Evolutionary conservation across 1,140 invertebrate species (phyloP).

Genomic region (Akabosia matsudoensis): DNA sequence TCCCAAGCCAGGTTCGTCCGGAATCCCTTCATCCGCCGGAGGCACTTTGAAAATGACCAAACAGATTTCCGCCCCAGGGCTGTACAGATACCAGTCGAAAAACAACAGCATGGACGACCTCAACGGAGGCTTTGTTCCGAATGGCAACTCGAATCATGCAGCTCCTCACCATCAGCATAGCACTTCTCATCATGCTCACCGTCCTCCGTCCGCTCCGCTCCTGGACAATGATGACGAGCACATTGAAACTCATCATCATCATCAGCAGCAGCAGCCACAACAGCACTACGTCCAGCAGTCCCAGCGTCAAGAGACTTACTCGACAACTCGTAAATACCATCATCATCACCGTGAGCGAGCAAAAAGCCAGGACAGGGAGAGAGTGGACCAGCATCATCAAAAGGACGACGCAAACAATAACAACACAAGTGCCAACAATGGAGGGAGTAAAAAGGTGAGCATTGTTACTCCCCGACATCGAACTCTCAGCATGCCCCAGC

Average conservation of each 20-base stretch:
- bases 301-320: slow-evolving; percentile 53
- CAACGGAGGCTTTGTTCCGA: slow-evolving; percentile 2
- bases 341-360: slow-evolving; percentile 13
- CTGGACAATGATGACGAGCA: slow-evolving; percentile 59
- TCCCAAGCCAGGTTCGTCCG: slow-evolving; percentile 26
- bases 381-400: neutral
- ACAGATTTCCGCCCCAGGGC: slow-evolving; percentile 22
- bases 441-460: slow-evolving; percentile 46
- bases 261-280: slow-evolving; percentile 52
- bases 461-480: slow-evolving; percentile 55
- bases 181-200: slow-evolving; percentile 47
- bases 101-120: slow-evolving; percentile 11
- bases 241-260: slow-evolving; percentile 51
- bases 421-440: slow-evolving; percentile 43
- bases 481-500: slow-evolving; percentile 74
- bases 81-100: slow-evolving; percentile 12
- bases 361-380: slow-evolving; percentile 13
- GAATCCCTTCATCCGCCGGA: slow-evolving; percentile 16
- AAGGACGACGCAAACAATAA: neutral
- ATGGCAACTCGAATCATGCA: slow-evolving; percentile 37
- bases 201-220: slow-evolving; percentile 72
- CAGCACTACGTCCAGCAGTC: slow-evolving; percentile 54
- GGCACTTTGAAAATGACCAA: slow-evolving; percentile 33
- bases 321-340: slow-evolving; percentile 19
- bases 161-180: slow-evolving; percentile 47